Evolutionary conservation across 2,888 invertebrate species (phyloP).

Genomic region (Zhengitettix transpicula): DNA sequence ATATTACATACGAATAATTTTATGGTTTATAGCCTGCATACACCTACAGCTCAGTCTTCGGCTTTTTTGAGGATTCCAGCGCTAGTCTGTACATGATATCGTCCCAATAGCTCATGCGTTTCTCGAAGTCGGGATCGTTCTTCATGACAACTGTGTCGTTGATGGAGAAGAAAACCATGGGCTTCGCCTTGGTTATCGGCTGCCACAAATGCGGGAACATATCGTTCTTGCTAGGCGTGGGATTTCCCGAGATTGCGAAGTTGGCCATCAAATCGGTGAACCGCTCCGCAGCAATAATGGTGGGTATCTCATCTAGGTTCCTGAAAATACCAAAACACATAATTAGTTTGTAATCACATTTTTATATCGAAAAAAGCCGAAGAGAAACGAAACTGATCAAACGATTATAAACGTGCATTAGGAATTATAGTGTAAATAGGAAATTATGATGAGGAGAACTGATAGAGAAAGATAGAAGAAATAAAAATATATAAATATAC

Average conservation of each 20-base stretch:
- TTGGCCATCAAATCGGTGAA: not conserved
- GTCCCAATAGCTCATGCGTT: not conserved
- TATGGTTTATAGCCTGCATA: no score
- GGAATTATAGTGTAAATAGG: no score
- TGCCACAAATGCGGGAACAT: not conserved
- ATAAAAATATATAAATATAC: no score
- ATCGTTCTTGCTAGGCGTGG: not conserved
- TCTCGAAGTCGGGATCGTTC: not conserved
- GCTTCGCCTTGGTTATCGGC: not conserved
- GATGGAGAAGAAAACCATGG: not conserved
- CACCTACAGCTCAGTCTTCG: no score
- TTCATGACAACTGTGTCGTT: not conserved
- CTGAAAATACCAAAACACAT: not conserved
- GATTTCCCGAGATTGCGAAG: not conserved
- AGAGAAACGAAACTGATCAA: not conserved
- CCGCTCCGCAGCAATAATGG: not conserved
- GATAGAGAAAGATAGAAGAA: no score
- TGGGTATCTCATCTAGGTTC: not conserved
- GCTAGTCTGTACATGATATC: not conserved
- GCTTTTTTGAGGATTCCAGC: not conserved
- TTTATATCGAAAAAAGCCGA: not conserved
- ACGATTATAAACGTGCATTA: no score
- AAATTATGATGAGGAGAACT: no score
- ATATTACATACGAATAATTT: no score
- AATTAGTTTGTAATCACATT: not conserved